These are phyloP conservation scores for Lonchura striata DNA, from an alignment of 2,113 vertebrate species.

Conservation along the genomic window DNA sequence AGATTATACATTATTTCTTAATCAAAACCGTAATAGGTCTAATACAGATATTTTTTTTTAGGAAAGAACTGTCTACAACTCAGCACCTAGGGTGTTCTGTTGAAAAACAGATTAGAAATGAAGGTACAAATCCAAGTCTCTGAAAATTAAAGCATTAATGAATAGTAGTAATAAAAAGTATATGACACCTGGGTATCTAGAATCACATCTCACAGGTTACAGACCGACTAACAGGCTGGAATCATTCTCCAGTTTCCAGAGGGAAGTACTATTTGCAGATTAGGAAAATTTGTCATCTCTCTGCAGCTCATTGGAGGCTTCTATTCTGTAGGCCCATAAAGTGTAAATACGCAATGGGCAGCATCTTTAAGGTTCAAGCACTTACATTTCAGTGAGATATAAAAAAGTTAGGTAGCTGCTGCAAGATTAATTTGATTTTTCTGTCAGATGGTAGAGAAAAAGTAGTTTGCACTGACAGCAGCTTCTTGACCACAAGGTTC, in stretches of 20 bases:
- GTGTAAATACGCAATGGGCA: accelerated
- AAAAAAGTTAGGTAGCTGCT: not conserved
- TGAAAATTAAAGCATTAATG: not conserved
- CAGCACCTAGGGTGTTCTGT: not conserved
- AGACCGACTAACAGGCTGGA: not conserved
- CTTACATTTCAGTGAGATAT: not conserved
- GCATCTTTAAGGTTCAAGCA: not conserved
- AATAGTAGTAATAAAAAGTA: not conserved
- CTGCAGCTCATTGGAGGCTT: not conserved
- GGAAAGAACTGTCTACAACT: not conserved
- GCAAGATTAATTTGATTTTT: not conserved
- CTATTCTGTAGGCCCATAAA: not conserved
- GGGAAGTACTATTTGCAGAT: not conserved
- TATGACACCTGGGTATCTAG: not conserved
- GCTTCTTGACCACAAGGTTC: not conserved
- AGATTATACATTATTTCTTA: not conserved
- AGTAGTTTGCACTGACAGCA: not conserved
- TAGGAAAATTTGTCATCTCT: not conserved
- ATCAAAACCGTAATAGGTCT: not conserved
- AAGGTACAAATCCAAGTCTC: not conserved
- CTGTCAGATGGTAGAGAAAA: not conserved
- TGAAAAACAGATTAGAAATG: not conserved
- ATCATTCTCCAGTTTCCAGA: not conserved
- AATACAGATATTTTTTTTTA: not conserved
- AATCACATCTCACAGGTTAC: not conserved